Evolutionary conservation across 1,140 invertebrate species (phyloP), one percentile per base, ranked within the genome.

Genomic region (Drosophila pseudoananassae): DNA sequence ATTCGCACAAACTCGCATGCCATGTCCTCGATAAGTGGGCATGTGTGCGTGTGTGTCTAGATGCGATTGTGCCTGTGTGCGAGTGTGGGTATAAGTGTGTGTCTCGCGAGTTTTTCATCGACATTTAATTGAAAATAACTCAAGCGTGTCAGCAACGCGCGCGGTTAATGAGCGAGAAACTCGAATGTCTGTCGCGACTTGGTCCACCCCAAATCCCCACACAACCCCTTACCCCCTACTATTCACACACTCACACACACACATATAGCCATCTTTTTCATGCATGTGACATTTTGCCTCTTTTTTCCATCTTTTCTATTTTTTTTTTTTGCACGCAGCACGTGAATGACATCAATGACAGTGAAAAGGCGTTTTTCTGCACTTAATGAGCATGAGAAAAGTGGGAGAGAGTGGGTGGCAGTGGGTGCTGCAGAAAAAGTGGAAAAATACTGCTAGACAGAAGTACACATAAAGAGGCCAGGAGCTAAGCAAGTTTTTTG

Each of bases 121-220:
- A 88, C 83, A 87, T 87, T 87, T 87, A 87, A 87, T 87, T 87
- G 83, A 87, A 87, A 87, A 88, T 87, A 87, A 87, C 83, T 87
- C 83, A 87, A 83, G 83, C 83, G 83, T 87, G 83, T 82, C 82
- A 87, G 83, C 82, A 82, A 88, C 82, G 83, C 78, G 68, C 83
- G 78, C 84, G 83, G 83, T 87, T 87, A 87, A 87, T 87, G 83
- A 87, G 83, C 83, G 83, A 87, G 83, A 87, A 87, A 87, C 83
- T 88, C 70, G 78, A 87, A 88, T 88, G 83, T 82, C 83, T 87
- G 83, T 68, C 83, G 65, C 79, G 76, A 84, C 80, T 74, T 74
- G 72, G 36, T 47, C 63, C 14, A 27, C 23, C 23, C 12, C 63
- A 14, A 12, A 40, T n/a, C n/a, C 36, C 51, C 65, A 31, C n/a